Percentiles rank a stretch among this genome's conserved stretches.
Evolutionary conservation across 1,140 invertebrate genomes (phyloP).

Genomic region (Tetramorium alpestre): DNA sequence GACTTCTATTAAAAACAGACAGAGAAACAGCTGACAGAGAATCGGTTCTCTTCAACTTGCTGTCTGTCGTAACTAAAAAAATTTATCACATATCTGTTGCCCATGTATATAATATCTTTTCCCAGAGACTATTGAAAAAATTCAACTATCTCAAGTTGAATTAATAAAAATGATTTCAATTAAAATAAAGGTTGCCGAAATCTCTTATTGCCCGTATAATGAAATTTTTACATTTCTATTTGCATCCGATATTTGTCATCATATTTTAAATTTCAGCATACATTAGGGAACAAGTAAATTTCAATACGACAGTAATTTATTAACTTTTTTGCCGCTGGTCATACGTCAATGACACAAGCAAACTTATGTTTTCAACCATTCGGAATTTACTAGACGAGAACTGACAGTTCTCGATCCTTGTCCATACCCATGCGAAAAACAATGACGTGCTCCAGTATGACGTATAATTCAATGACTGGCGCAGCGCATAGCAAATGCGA

Average conservation of each 20-base stretch:
- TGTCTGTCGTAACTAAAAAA: not conserved
- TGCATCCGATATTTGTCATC: not conserved
- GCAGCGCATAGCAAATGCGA: slow-evolving; percentile 29
- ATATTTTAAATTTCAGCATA: not conserved
- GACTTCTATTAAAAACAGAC: slow-evolving; percentile 24
- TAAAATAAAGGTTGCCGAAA: not conserved
- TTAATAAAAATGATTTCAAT: not conserved
- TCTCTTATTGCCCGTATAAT: not conserved
- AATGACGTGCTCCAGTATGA: slow-evolving; percentile 21
- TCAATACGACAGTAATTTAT: slow-evolving; percentile 5
- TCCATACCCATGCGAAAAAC: not conserved
- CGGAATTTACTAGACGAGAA: slow-evolving; percentile 2
- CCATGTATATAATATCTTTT: not conserved
- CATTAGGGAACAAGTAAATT: not conserved
- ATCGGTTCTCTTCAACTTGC: not conserved
- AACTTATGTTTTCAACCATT: slow-evolving; percentile 4
- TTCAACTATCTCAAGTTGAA: not conserved
- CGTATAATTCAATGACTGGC: slow-evolving; percentile 15
- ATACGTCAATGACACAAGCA: slow-evolving; percentile 5
- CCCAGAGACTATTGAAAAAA: not conserved
- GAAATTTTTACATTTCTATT: not conserved
- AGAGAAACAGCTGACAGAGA: not conserved
- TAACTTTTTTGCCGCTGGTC: not conserved
- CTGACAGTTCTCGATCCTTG: slow-evolving; percentile 36
- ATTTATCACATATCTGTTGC: not conserved